Percentiles rank a stretch among this genome's conserved stretches.
These are phyloP conservation scores for Patagioenas fasciata DNA, from an alignment of 2,113 vertebrate species.

Conservation along the genomic window DNA sequence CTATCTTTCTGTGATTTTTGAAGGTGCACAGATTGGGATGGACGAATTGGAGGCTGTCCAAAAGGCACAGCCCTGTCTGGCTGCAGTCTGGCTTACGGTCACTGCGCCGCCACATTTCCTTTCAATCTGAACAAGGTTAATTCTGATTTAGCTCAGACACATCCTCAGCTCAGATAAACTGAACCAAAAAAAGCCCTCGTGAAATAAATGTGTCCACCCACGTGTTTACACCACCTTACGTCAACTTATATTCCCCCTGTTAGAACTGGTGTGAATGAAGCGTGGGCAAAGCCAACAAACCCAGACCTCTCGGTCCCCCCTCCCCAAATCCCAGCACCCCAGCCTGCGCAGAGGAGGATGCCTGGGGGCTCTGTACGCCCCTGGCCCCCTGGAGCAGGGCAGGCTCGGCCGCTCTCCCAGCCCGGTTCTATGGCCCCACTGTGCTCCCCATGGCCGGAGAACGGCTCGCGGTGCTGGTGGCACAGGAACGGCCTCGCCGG, in stretches of 20 bases:
- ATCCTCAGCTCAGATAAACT: neutral
- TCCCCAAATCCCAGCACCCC: fast-evolving
- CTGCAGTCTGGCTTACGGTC: neutral
- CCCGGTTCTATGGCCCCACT: neutral
- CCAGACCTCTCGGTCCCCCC: neutral
- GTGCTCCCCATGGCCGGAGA: neutral
- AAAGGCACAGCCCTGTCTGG: neutral
- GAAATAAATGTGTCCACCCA: neutral
- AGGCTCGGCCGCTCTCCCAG: neutral
- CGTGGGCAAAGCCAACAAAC: neutral
- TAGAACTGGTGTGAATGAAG: neutral
- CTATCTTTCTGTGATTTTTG: neutral
- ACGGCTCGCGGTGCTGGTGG: neutral
- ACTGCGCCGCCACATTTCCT: fast-evolving
- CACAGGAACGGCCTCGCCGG: neutral
- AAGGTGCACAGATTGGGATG: neutral
- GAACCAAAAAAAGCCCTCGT: neutral
- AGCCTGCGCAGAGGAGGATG: neutral
- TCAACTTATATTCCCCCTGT: neutral
- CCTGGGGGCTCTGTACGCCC: fast-evolving
- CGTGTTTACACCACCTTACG: neutral
- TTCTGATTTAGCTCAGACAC: neutral
- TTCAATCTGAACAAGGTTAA: neutral
- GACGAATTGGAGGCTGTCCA: neutral
- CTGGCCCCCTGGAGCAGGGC: neutral